These are phyloP conservation scores for Leptarthrus brevirostris DNA, from an alignment of 2,888 invertebrate genomes.

Conservation along the genomic window DNA sequence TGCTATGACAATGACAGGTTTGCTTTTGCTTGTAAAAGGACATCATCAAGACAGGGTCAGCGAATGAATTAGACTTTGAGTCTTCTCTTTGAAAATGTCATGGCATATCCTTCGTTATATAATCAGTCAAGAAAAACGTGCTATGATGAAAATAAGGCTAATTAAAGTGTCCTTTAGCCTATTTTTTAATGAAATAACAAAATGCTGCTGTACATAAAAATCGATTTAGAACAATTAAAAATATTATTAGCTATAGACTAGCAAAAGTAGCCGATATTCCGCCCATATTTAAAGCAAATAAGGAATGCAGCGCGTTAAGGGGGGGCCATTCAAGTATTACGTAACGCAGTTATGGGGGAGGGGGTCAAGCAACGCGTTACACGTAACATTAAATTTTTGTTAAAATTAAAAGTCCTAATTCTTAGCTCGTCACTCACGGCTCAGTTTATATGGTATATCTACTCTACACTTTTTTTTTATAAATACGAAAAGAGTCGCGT, in stretches of 20 bases:
- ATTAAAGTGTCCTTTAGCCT: constrained; percentile 53
- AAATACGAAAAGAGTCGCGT: no score
- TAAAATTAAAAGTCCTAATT: no score
- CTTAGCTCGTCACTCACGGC: no score
- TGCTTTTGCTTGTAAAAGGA: constrained; percentile 33
- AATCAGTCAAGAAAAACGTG: not conserved
- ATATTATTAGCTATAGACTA: constrained; percentile 1
- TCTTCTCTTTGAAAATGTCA: not conserved
- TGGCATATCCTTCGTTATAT: not conserved
- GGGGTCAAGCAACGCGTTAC: no score
- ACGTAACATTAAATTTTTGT: no score
- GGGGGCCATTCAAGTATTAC: no score
- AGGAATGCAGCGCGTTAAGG: no score
- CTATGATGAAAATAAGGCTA: constrained; percentile 42
- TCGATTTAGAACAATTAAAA: not conserved
- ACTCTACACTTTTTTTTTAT: no score
- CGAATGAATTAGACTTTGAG: constrained; percentile 13
- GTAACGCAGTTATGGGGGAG: no score
- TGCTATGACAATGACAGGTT: constrained; percentile 37
- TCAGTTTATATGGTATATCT: no score
- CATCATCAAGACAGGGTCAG: constrained; percentile 18
- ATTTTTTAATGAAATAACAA: constrained; percentile 52
- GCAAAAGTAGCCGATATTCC: not conserved
- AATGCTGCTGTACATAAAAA: constrained; percentile 17
- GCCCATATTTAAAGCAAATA: no score